A percentile compares a stretch with the other conserved stretches of the same genome.
These are phyloP conservation scores for Oplegnathus fasciatus DNA, from an alignment of 2,113 vertebrate species.

Conservation along the genomic window DNA sequence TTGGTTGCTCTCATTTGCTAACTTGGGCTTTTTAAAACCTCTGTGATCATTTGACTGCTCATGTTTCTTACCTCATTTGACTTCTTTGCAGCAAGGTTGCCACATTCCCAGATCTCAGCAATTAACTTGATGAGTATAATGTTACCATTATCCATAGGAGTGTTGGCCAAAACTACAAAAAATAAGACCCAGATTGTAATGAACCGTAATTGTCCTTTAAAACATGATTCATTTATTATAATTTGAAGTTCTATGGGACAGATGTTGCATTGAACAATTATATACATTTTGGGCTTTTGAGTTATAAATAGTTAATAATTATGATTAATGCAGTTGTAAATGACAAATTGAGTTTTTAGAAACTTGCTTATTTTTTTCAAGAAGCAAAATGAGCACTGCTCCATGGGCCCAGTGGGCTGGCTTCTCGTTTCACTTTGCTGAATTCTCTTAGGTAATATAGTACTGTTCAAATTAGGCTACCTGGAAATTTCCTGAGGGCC, in stretches of 20 bases:
- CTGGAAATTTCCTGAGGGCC: neutral
- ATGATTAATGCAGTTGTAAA: neutral
- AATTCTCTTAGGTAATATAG: neutral
- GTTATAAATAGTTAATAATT: too few species aligned
- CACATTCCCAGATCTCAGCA: neutral
- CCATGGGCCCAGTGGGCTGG: neutral
- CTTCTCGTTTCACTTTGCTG: neutral
- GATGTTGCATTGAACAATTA: too few species aligned
- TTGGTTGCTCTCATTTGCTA: neutral
- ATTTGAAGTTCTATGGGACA: too few species aligned
- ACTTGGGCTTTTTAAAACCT: neutral
- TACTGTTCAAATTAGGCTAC: conserved; percentile 20
- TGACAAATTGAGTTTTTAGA: neutral
- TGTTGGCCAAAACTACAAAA: neutral
- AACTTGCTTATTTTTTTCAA: neutral
- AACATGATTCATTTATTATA: too few species aligned
- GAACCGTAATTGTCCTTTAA: too few species aligned
- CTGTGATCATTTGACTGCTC: neutral
- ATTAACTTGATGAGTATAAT: neutral
- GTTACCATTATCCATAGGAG: neutral
- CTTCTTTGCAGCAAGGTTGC: neutral
- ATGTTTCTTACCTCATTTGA: neutral
- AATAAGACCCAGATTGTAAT: neutral
- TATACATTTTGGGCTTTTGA: too few species aligned
- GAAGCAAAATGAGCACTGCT: neutral